Conservation (phyloP, 2,113 vertebrate species). For the Callipepla squamata region DNA sequence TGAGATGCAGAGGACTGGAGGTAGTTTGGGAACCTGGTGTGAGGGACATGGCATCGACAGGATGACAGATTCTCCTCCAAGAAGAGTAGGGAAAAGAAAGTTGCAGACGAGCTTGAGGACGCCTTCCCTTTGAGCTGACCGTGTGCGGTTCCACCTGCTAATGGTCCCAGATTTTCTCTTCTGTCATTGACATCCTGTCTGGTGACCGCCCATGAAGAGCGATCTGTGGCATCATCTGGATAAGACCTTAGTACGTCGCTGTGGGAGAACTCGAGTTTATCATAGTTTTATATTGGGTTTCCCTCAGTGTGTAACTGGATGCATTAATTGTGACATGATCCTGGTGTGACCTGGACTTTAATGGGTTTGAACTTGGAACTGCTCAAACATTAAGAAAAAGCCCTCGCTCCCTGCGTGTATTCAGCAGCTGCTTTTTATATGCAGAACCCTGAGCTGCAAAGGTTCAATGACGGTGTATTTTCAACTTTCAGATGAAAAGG, state of each 20-base stretch:
- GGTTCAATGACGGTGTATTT: slow-evolving; percentile 13
- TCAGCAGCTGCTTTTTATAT: slow-evolving; percentile 56
- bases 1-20: neutral
- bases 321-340: slow-evolving; percentile 70
- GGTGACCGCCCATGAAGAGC: neutral
- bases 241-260: slow-evolving; percentile 1
- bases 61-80: neutral
- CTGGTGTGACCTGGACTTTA: slow-evolving; percentile 60
- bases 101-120: neutral
- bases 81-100: neutral
- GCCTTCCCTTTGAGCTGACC: neutral
- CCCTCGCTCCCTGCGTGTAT: neutral
- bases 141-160: neutral
- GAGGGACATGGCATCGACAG: neutral
- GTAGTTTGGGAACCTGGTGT: neutral
- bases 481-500: slow-evolving; percentile 58
- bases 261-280: slow-evolving; percentile 38
- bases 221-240: slow-evolving; percentile 49
- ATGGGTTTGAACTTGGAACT: slow-evolving; percentile 73
- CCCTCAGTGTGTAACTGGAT: slow-evolving; percentile 61
- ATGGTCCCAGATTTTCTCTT: neutral
- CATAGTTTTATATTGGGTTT: slow-evolving; percentile 64
- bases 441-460: slow-evolving; percentile 5
- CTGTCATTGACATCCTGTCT: neutral
- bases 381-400: slow-evolving; percentile 64